phyloP scores from a whole-genome alignment of 2,888 invertebrate genomes.

The Acanthoscelides obtectus region DNA sequence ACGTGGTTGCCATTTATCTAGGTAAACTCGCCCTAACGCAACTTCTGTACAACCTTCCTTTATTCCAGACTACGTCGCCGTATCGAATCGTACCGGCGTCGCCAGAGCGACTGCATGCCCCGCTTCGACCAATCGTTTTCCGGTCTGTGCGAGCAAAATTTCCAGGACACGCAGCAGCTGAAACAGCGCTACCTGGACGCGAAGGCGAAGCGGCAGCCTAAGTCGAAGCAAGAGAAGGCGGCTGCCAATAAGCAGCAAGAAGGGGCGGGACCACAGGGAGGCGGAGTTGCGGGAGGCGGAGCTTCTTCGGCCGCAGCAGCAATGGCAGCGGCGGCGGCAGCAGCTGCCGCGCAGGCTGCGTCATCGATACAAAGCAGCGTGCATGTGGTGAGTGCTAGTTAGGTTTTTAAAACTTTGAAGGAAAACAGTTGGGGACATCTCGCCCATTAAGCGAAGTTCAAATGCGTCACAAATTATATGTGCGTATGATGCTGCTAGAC shows the following conservation, averaged over 20 bases:
- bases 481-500: too few relatives aligned
- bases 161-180: slow-evolving; percentile 80
- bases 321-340: slow-evolving; percentile 24
- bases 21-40: too few relatives aligned
- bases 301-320: neutral
- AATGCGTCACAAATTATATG: too few relatives aligned
- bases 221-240: slow-evolving; percentile 65
- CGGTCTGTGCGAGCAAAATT: slow-evolving; percentile 85
- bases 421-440: too few relatives aligned
- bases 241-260: slow-evolving; percentile 47
- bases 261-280: neutral
- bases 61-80: slow-evolving; percentile 61
- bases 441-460: too few relatives aligned
- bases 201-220: slow-evolving; percentile 83
- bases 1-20: too few relatives aligned
- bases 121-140: slow-evolving; percentile 84
- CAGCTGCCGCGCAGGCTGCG: slow-evolving; percentile 40
- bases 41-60: too few relatives aligned
- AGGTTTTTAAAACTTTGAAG: neutral
- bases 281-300: slow-evolving; percentile 41
- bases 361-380: slow-evolving; percentile 65
- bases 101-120: slow-evolving; percentile 81
- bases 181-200: slow-evolving; percentile 88
- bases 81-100: slow-evolving; percentile 80
- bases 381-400: slow-evolving; percentile 62